These are phyloP conservation scores for Drosophila subobscura DNA, from an alignment of 1,140 invertebrate genomes.

Conservation along the genomic window DNA sequence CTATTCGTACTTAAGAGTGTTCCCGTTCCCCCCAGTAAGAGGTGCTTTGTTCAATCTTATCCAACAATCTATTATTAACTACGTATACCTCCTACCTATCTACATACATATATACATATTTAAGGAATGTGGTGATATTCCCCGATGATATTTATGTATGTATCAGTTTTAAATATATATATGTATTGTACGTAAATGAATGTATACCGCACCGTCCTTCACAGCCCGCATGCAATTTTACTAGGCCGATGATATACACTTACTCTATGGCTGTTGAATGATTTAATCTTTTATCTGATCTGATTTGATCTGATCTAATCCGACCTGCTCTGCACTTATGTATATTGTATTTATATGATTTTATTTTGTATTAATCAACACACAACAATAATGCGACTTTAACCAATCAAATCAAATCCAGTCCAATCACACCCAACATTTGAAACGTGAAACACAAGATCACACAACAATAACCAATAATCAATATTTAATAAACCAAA, in stretches of 20 bases:
- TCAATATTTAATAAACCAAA: constrained; percentile 47
- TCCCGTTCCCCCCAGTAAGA: constrained; percentile 11
- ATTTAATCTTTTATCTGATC: constrained; percentile 7
- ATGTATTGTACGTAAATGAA: neutral
- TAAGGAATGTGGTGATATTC: constrained; percentile 42
- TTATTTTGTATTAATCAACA: constrained; percentile 38
- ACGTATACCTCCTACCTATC: constrained; percentile 7
- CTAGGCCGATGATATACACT: constrained; percentile 40
- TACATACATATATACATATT: constrained; percentile 47
- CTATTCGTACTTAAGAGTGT: neutral
- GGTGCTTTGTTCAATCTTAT: constrained; percentile 24
- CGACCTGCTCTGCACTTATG: constrained; percentile 37
- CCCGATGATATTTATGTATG: constrained; percentile 45
- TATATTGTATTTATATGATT: constrained; percentile 21
- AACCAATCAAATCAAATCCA: constrained; percentile 52
- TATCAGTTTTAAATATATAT: constrained; percentile 47
- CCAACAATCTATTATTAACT: constrained; percentile 24
- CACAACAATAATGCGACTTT: constrained; percentile 37
- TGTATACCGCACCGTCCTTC: constrained; percentile 41
- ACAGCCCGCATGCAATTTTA: constrained; percentile 40
- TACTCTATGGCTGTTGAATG: constrained; percentile 37
- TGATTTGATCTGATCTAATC: constrained; percentile 23
- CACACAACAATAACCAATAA: constrained; percentile 40
- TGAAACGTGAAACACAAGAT: constrained; percentile 12
- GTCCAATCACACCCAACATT: constrained; percentile 25